Percentiles rank a stretch among this genome's conserved stretches.
phyloP scores from a whole-genome alignment of 2,797 vertebrate genomes.

The Micropoecilia bifurca region DNA sequence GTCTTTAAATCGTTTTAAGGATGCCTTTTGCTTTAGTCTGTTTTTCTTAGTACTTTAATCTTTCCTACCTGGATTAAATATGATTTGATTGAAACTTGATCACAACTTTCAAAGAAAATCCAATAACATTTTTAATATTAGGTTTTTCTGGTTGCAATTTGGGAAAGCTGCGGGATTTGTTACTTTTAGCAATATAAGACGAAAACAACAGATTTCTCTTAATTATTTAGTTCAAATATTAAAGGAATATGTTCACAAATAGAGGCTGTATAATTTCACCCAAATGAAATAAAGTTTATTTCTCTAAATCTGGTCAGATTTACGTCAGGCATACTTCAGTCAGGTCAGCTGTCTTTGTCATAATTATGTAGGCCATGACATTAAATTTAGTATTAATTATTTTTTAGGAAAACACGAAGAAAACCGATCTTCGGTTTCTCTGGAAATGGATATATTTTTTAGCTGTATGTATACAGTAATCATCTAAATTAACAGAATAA shows the following conservation, averaged over 20 bases:
- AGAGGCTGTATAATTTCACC: neutral
- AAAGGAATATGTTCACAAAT: neutral
- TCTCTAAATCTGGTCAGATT: neutral
- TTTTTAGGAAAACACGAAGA: no score
- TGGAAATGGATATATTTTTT: neutral
- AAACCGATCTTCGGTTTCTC: neutral
- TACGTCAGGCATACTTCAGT: neutral
- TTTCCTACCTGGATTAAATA: neutral
- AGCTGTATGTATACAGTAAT: neutral
- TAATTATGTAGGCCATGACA: neutral
- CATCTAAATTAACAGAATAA: neutral
- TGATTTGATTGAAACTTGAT: neutral
- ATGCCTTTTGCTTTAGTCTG: no score
- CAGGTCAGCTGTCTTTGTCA: neutral
- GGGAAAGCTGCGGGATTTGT: neutral
- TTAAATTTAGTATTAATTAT: neutral
- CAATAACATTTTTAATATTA: neutral
- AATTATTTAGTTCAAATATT: neutral
- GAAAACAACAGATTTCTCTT: neutral
- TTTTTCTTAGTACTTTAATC: neutral
- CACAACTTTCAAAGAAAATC: neutral
- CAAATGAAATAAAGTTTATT: neutral
- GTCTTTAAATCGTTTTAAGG: neutral
- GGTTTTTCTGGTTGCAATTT: neutral
- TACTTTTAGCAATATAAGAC: neutral